phyloP scores from a whole-genome alignment of 2,797 vertebrate species.

The Myiotriccus ornatus region DNA sequence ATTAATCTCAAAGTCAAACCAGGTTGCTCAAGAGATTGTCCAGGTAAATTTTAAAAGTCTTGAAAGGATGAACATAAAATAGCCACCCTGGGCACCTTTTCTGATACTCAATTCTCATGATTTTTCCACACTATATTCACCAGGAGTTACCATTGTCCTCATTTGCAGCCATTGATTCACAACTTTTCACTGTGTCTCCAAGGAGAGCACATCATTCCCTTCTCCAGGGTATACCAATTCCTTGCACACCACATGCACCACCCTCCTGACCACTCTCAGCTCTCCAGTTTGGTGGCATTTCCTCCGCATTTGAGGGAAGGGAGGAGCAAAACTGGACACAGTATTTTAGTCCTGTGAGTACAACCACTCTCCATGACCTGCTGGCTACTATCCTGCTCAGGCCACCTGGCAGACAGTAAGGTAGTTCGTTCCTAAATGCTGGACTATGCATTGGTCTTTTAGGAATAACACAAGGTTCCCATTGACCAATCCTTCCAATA shows the following conservation, averaged over 20 bases:
- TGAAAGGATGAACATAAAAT: neutral
- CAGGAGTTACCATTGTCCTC: neutral
- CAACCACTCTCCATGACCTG: neutral
- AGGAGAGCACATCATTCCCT: neutral
- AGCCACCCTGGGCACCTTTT: neutral
- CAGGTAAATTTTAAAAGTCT: neutral
- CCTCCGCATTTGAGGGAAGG: neutral
- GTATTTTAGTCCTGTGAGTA: neutral
- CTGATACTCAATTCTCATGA: neutral
- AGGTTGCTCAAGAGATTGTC: neutral
- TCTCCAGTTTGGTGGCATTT: neutral
- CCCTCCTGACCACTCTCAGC: neutral
- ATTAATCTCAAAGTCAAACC: neutral
- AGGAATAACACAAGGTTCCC: neutral
- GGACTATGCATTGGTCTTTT: neutral
- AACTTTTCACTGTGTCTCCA: neutral
- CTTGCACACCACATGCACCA: rapidly evolving
- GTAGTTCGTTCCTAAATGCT: neutral
- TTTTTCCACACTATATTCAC: neutral
- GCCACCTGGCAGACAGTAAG: rapidly evolving
- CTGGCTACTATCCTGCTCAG: rapidly evolving
- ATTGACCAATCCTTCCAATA: no score
- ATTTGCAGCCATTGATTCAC: neutral
- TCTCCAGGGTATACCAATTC: neutral
- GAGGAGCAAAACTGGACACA: neutral